phyloP scores from a whole-genome alignment of 2,888 invertebrate genomes.

The Mantis religiosa region DNA sequence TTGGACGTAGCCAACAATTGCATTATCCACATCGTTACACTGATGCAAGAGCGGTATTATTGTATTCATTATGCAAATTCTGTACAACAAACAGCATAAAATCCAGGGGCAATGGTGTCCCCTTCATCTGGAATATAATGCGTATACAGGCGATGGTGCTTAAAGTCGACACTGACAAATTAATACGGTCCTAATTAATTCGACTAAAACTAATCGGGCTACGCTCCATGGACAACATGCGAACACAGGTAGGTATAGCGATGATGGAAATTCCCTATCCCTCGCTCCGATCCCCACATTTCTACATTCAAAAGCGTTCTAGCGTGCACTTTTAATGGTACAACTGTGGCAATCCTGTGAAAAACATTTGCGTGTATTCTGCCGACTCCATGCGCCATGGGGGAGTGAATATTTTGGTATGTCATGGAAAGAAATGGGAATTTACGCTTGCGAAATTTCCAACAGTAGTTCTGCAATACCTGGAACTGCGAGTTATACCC shows the following conservation, averaged over 20 bases:
- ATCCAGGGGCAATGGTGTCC: not conserved
- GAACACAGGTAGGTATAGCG: not conserved
- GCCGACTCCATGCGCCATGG: not conserved
- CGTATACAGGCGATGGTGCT: not conserved
- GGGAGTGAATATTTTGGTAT: not conserved
- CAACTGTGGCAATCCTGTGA: not conserved
- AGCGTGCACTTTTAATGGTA: not conserved
- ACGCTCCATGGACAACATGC: not conserved
- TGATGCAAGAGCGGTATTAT: not conserved
- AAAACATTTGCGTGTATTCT: not conserved
- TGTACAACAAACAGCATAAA: not conserved
- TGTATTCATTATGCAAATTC: not conserved
- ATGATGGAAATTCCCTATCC: not conserved
- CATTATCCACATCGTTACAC: not conserved
- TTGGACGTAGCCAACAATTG: not conserved
- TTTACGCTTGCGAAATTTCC: not conserved
- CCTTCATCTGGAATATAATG: not conserved
- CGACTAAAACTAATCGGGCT: not conserved
- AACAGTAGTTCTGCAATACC: not conserved
- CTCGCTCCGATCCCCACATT: not conserved
- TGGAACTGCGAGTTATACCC: not conserved
- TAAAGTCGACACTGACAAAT: not conserved
- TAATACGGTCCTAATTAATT: not conserved
- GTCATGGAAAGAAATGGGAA: not conserved
- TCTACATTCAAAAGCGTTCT: not conserved